Percentiles rank a stretch among this genome's conserved stretches.
Evolutionary conservation across 1,140 invertebrate species (phyloP).

Genomic region (Branchinecta lindahli): DNA sequence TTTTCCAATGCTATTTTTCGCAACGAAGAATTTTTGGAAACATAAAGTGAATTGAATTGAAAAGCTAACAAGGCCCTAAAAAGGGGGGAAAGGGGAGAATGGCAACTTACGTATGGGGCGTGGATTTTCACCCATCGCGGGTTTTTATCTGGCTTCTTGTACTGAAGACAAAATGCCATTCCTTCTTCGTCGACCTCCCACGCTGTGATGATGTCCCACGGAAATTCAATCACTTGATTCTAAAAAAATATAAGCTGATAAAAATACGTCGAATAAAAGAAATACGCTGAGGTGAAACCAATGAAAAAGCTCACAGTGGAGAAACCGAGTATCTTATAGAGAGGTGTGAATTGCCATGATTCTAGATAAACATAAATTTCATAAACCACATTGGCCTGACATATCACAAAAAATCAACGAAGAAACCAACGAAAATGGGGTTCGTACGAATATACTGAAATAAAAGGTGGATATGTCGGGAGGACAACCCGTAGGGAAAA

Average conservation of each 20-base stretch:
- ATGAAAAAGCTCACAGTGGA: neutral
- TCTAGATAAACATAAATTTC: too few species aligned
- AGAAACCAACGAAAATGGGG: too few species aligned
- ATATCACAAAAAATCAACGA: too few species aligned
- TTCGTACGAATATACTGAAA: too few species aligned
- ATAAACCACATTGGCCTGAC: too few species aligned
- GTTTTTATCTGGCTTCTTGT: conserved; percentile 61
- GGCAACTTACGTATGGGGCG: conserved; percentile 68
- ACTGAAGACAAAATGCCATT: conserved; percentile 75
- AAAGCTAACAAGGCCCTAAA: conserved; percentile 9
- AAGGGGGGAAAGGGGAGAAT: conserved; percentile 12
- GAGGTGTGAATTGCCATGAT: conserved; percentile 21
- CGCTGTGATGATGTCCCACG: conserved; percentile 59
- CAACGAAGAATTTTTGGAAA: too few species aligned
- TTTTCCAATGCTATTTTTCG: too few species aligned
- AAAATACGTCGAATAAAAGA: conserved; percentile 11
- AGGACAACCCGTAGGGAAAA: too few species aligned
- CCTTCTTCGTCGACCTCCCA: conserved; percentile 82
- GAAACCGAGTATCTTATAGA: conserved; percentile 12
- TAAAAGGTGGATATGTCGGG: too few species aligned
- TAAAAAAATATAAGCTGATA: conserved; percentile 26
- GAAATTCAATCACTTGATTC: conserved; percentile 64
- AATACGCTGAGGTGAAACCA: neutral
- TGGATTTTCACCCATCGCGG: conserved; percentile 74
- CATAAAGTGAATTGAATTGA: too few species aligned